Conservation (phyloP, 2,888 invertebrate genomes). For the Drosophila gaucha region DNA sequence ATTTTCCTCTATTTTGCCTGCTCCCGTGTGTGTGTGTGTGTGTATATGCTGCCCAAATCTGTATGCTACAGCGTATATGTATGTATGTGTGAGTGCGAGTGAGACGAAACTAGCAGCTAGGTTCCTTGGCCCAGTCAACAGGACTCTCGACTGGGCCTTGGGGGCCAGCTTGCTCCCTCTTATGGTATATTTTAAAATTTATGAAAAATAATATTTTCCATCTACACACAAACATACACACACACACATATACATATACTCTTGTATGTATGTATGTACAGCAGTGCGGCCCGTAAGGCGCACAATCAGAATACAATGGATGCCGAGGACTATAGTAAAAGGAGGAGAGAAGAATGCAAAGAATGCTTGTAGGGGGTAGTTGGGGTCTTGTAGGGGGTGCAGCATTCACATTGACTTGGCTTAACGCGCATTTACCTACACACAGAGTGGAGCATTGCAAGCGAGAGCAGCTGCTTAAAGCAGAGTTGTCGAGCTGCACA, state of each 20-base stretch:
- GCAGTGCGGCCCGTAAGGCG: slow-evolving; percentile 34
- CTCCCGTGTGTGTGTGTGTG: slow-evolving; percentile 18
- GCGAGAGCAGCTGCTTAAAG: slow-evolving; percentile 21
- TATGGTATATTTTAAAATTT: slow-evolving; percentile 82
- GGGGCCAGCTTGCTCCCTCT: slow-evolving; percentile 19
- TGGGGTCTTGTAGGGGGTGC: not conserved
- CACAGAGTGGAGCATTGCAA: slow-evolving; percentile 35
- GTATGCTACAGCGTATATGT: slow-evolving; percentile 30
- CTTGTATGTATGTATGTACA: slow-evolving; percentile 2
- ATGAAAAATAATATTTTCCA: slow-evolving; percentile 83
- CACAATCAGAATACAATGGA: slow-evolving; percentile 69
- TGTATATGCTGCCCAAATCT: slow-evolving; percentile 51
- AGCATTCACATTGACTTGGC: slow-evolving; percentile 50
- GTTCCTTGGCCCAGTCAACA: slow-evolving; percentile 23
- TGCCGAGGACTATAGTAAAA: slow-evolving; percentile 24
- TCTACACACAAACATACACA: slow-evolving; percentile 54
- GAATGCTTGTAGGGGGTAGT: not conserved
- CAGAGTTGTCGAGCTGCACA: slow-evolving; percentile 33
- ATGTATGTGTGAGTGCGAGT: slow-evolving; percentile 31
- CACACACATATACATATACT: slow-evolving; percentile 6
- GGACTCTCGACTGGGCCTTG: slow-evolving; percentile 7
- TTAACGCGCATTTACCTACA: slow-evolving; percentile 66
- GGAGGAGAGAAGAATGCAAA: not conserved
- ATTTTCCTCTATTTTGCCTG: slow-evolving; percentile 77
- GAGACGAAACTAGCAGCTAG: slow-evolving; percentile 31